Conservation (phyloP, 2,797 vertebrate species). For the Notolepis coatsorum region DNA sequence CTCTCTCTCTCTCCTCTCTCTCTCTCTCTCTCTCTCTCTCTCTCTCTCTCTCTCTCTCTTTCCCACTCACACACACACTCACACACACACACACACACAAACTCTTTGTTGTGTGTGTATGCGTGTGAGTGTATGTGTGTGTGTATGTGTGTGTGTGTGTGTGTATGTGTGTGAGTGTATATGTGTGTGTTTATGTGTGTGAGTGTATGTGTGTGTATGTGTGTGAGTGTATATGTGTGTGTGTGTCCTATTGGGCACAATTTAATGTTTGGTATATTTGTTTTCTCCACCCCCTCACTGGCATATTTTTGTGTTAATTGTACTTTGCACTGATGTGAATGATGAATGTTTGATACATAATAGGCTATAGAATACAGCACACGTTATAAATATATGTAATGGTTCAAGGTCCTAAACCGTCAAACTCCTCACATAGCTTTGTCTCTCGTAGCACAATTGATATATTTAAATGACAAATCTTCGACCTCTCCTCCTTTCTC, state of each 20-base stretch:
- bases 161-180: neutral
- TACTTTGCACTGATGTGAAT: slow-evolving; percentile 29
- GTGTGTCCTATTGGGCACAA: slow-evolving; percentile 51
- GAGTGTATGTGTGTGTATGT: slow-evolving; percentile 29
- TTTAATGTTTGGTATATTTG: slow-evolving; percentile 53
- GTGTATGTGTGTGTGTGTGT: neutral
- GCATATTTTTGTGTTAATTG: slow-evolving; percentile 41
- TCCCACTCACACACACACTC: slow-evolving; percentile 43
- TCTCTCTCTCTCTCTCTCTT: slow-evolving; percentile 30
- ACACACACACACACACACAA: slow-evolving; percentile 29
- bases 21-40: slow-evolving; percentile 41
- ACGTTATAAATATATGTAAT: slow-evolving; percentile 8
- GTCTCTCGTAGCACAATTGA: neutral
- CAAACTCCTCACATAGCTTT: slow-evolving; percentile 16
- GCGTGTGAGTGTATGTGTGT: neutral
- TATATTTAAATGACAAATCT: no score
- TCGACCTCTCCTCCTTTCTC: no score
- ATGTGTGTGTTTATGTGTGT: slow-evolving; percentile 31
- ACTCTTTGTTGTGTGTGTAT: no score
- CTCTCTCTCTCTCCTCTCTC: slow-evolving; percentile 43
- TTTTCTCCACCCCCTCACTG: slow-evolving; percentile 40
- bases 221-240: slow-evolving; percentile 46
- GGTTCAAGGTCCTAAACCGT: slow-evolving; percentile 12
- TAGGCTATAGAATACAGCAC: neutral
- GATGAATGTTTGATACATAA: no score